Conservation (phyloP, 2,888 invertebrate species). For the Camptogramma bilineatum region DNA sequence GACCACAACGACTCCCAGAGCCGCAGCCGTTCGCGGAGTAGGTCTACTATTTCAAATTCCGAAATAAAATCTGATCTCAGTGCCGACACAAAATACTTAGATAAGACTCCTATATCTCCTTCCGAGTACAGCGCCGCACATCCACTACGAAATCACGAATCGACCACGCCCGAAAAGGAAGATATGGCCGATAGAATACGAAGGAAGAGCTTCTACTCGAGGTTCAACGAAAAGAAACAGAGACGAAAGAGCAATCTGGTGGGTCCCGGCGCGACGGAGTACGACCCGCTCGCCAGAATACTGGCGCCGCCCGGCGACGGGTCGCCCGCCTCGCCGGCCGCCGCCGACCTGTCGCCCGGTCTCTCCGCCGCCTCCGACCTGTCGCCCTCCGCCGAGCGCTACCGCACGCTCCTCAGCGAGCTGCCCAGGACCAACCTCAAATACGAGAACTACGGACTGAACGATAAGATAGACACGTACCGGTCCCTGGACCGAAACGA, state of each 20-base stretch:
- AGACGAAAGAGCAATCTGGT: constrained; percentile 89
- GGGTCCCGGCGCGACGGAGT: constrained; percentile 86
- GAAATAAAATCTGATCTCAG: constrained; percentile 80
- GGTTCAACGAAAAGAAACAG: constrained; percentile 94
- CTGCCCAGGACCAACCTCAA: constrained; percentile 67
- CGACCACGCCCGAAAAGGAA: constrained; percentile 84
- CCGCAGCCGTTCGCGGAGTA: constrained; percentile 75
- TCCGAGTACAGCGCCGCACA: constrained; percentile 61
- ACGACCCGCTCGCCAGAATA: constrained; percentile 79
- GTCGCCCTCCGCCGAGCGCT: constrained; percentile 78
- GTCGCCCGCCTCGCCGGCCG: constrained; percentile 73
- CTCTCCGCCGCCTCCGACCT: constrained; percentile 71
- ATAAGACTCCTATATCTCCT: constrained; percentile 60
- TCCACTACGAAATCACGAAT: constrained; percentile 76
- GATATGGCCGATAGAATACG: constrained; percentile 94
- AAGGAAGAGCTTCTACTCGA: constrained; percentile 94
- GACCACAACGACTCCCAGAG: constrained; percentile 58
- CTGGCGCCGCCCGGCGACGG: constrained; percentile 72
- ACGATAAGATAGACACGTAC: constrained; percentile 78
- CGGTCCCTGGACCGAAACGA: constrained; percentile 81
- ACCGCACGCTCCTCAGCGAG: constrained; percentile 72
- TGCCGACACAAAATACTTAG: constrained; percentile 59
- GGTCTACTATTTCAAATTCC: constrained; percentile 75
- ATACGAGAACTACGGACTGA: constrained; percentile 72
- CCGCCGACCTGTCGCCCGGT: constrained; percentile 73